These are phyloP conservation scores for Hypothenemus hampei DNA, from an alignment of 1,140 invertebrate species.

Conservation along the genomic window DNA sequence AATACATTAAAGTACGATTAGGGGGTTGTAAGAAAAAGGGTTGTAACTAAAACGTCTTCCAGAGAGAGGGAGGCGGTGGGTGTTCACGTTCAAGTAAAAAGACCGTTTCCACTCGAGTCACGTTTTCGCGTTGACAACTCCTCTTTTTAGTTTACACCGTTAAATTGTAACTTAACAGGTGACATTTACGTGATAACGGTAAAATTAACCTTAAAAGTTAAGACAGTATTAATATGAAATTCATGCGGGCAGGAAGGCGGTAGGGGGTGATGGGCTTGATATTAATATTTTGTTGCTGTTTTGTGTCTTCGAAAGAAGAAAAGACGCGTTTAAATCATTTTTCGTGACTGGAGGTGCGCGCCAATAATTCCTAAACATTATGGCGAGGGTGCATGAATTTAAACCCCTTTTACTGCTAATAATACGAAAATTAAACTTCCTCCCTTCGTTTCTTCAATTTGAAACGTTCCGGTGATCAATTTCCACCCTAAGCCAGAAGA, in stretches of 20 bases:
- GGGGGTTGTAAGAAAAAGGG: constrained; percentile 25
- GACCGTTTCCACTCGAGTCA: constrained; percentile 17
- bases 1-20: constrained; percentile 22
- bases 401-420: constrained; percentile 27
- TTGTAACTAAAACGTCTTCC: constrained; percentile 23
- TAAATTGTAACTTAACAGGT: too few relatives aligned
- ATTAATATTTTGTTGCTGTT: too few relatives aligned
- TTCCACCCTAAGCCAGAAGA: too few relatives aligned
- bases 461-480: constrained; percentile 20
- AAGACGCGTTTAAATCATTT: constrained; percentile 29
- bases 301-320: too few relatives aligned
- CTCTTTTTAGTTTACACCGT: too few relatives aligned
- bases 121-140: constrained; percentile 24
- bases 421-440: constrained; percentile 28
- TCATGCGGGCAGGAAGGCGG: too few relatives aligned
- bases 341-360: constrained; percentile 18
- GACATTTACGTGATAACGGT: constrained; percentile 11
- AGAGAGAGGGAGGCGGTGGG: too few relatives aligned
- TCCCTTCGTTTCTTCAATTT: constrained; percentile 26
- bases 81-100: constrained; percentile 9
- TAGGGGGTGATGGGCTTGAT: too few relatives aligned
- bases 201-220: constrained; percentile 25
- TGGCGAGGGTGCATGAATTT: constrained; percentile 28
- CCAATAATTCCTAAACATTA: constrained; percentile 28
- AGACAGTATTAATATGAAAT: background rate